phyloP scores from a whole-genome alignment of 2,888 invertebrate species.

The Amphipyra tragopoginis region DNA sequence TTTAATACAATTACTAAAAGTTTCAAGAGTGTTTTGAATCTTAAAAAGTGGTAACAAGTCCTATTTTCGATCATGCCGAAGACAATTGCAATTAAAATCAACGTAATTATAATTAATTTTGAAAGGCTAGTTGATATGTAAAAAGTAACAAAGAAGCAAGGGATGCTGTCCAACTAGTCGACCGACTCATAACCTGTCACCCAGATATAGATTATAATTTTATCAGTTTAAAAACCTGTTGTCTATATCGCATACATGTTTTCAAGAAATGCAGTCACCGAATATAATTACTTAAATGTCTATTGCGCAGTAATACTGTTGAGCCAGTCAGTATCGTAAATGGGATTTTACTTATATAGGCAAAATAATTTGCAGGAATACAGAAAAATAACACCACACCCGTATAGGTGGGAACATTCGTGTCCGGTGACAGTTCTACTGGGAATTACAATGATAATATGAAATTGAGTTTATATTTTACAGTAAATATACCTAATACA shows the following conservation, averaged over 20 bases:
- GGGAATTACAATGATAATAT: slow-evolving; percentile 21
- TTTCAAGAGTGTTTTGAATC: neutral
- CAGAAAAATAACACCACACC: slow-evolving; percentile 26
- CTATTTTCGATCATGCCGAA: neutral
- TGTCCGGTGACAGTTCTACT: slow-evolving; percentile 16
- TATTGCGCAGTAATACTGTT: neutral
- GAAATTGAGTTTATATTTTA: neutral
- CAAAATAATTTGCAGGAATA: slow-evolving; percentile 28
- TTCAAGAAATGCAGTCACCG: neutral
- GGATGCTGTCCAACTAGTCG: no score
- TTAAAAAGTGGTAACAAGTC: neutral
- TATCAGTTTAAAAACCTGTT: no score
- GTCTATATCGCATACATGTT: neutral
- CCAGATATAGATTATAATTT: no score
- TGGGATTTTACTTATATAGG: neutral
- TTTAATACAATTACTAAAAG: neutral
- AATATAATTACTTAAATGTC: no score
- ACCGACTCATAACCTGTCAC: no score
- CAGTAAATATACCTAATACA: neutral
- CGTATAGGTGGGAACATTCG: slow-evolving; percentile 18
- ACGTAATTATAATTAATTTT: neutral
- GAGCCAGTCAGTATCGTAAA: neutral
- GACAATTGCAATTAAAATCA: neutral
- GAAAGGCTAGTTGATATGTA: neutral
- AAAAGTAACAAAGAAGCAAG: no score